Evolutionary conservation across 1,140 invertebrate genomes (phyloP).

Genomic region (Meloidogyne chitwoodi): DNA sequence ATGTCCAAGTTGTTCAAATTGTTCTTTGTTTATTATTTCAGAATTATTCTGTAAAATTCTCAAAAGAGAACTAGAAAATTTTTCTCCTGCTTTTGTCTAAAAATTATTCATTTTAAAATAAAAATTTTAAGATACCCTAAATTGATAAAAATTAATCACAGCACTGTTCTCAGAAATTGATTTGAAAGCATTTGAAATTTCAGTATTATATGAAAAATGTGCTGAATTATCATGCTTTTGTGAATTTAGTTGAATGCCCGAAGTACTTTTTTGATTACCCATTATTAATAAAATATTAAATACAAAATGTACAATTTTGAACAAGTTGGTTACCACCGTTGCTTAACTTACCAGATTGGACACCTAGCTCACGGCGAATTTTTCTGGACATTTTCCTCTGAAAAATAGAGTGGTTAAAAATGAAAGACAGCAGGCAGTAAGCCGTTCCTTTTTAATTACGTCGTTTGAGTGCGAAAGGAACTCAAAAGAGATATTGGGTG

Average conservation of each 20-base stretch:
- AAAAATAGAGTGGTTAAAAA: no score
- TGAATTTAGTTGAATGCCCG: no score
- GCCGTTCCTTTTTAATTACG: no score
- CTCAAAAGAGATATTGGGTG: no score
- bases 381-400: no score
- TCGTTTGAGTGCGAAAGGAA: no score
- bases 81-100: neutral
- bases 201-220: neutral
- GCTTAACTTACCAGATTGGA: no score
- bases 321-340: no score
- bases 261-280: neutral
- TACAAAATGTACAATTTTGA: no score
- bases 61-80: neutral
- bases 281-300: neutral
- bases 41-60: neutral
- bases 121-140: neutral
- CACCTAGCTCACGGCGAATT: no score
- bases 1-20: conserved; percentile 16
- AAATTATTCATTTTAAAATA: neutral
- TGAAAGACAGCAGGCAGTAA: no score
- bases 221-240: neutral
- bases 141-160: neutral
- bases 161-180: neutral
- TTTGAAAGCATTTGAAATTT: neutral
- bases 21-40: neutral